Conservation (phyloP, 2,888 invertebrate species). For the Loripinus fragilis region DNA sequence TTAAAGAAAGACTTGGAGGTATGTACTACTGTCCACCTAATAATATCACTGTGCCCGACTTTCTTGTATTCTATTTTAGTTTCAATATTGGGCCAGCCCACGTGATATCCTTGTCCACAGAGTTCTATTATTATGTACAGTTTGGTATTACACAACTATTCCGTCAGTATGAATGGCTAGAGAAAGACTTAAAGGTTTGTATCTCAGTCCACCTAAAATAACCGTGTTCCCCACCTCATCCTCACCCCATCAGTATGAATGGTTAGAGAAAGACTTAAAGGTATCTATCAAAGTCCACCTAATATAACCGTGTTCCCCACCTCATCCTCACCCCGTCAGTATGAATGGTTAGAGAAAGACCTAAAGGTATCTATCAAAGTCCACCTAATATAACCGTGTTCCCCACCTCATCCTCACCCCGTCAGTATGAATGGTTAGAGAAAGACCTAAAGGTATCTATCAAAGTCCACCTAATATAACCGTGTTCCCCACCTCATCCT, state of each 20-base stretch:
- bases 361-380: constrained; percentile 85
- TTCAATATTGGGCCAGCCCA: constrained; percentile 83
- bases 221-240: no score
- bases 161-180: constrained; percentile 89
- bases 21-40: no score
- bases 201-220: no score
- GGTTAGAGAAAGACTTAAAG: constrained; percentile 93
- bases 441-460: constrained; percentile 88
- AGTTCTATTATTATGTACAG: constrained; percentile 94
- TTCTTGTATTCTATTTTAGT: no score
- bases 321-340: constrained; percentile 77
- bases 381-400: no score
- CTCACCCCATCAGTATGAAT: constrained; percentile 86
- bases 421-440: constrained; percentile 90
- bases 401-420: no score
- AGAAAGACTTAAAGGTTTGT: constrained; percentile 89
- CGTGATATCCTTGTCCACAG: constrained; percentile 95
- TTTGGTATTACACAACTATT: constrained; percentile 90
- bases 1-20: constrained; percentile 90
- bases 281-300: constrained; percentile 78
- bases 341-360: constrained; percentile 94
- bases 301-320: no score
- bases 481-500: no score
- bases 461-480: no score
- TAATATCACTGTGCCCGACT: no score